Evolutionary conservation across 2,888 invertebrate species (phyloP).

Genomic region (Vanessa cardui): DNA sequence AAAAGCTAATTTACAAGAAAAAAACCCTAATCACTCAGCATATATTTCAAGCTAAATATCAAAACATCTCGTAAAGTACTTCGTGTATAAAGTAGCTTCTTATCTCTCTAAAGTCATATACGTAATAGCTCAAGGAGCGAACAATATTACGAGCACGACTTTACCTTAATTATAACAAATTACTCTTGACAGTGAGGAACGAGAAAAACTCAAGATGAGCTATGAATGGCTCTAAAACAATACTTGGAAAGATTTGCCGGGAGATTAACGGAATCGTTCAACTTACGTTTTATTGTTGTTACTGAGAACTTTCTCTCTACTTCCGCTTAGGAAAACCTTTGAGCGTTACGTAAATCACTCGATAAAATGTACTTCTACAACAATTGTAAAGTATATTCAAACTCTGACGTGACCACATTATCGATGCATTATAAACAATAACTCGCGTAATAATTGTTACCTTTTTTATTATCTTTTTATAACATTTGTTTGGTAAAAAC

Average conservation of each 20-base stretch:
- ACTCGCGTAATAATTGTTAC: too few relatives aligned
- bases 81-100: conserved; percentile 2
- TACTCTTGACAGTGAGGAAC: conserved; percentile 28
- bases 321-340: conserved; percentile 19
- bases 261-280: conserved; percentile 25
- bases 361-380: conserved; percentile 3
- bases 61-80: neutral
- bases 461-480: too few relatives aligned
- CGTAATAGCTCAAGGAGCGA: conserved; percentile 36
- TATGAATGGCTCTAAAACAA: conserved; percentile 20
- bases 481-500: too few relatives aligned
- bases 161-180: conserved; percentile 42
- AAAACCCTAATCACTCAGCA: too few relatives aligned
- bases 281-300: conserved; percentile 18
- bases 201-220: conserved; percentile 27
- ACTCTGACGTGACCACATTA: neutral
- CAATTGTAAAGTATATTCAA: neutral
- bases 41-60: too few relatives aligned
- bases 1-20: too few relatives aligned
- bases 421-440: neutral
- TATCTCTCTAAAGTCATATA: conserved; percentile 18
- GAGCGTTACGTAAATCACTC: conserved; percentile 18
- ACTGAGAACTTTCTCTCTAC: conserved; percentile 9
- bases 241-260: conserved; percentile 25
- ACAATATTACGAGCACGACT: conserved; percentile 39